phyloP scores from a whole-genome alignment of 2,113 vertebrate species.

The Casuarius casuarius region DNA sequence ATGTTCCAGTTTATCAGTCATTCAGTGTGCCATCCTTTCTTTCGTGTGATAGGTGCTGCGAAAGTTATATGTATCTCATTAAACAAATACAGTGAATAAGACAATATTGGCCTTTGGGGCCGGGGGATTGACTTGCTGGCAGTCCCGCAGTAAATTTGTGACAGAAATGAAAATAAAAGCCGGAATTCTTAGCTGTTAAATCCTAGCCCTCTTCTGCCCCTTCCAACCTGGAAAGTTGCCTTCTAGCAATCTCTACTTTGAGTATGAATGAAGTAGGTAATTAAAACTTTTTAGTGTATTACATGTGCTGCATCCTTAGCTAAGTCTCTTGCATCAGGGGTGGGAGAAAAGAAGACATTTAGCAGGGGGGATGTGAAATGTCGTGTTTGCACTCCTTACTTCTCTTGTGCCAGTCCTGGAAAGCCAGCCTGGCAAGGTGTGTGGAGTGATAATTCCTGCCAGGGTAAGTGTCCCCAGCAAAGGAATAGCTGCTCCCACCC shows the following conservation, averaged over 20 bases:
- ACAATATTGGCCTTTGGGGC: conserved; percentile 27
- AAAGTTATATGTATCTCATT: conserved; percentile 43
- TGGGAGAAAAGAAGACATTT: conserved; percentile 25
- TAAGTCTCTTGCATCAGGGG: not conserved
- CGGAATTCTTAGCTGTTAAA: not conserved
- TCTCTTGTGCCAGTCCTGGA: not conserved
- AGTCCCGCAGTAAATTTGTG: conserved; percentile 33
- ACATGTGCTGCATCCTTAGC: not conserved
- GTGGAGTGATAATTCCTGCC: not conserved
- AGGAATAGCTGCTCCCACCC: not conserved
- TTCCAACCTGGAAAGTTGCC: conserved; percentile 38
- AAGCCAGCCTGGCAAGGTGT: not conserved
- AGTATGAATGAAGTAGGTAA: conserved; percentile 46
- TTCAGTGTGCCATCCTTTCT: conserved; percentile 26
- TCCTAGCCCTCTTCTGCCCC: conserved; percentile 19
- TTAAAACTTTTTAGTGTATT: conserved; percentile 24
- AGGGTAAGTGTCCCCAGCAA: not conserved
- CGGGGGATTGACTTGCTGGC: conserved; percentile 21
- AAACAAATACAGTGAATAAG: conserved; percentile 51
- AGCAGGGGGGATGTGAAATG: not conserved
- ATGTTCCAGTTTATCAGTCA: conserved; percentile 45
- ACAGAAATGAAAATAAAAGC: conserved; percentile 42
- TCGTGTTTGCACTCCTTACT: not conserved
- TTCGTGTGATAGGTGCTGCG: conserved; percentile 30
- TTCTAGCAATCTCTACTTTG: conserved; percentile 54